phyloP scores from a whole-genome alignment of 2,888 invertebrate species.

The Allolobophora icterica region DNA sequence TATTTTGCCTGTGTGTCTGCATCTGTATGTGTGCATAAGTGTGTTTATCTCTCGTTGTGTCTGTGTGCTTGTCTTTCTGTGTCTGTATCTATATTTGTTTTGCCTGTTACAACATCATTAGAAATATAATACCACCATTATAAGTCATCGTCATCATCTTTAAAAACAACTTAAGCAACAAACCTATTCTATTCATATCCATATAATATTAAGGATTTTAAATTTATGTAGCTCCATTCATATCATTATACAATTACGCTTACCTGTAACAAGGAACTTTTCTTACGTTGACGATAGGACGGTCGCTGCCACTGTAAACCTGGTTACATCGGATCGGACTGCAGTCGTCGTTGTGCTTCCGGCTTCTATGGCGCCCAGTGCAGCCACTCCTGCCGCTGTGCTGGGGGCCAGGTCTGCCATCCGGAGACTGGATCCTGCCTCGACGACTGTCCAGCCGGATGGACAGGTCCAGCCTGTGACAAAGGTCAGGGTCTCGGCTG shows the following conservation, averaged over 20 bases:
- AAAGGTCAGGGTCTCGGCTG: conserved; percentile 52
- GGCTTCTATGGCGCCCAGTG: conserved; percentile 60
- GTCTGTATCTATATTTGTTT: too few relatives aligned
- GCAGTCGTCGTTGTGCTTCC: conserved; percentile 60
- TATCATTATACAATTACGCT: background rate
- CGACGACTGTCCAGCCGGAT: conserved; percentile 60
- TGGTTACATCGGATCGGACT: conserved; percentile 65
- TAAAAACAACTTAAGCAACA: background rate
- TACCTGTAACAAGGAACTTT: too few relatives aligned
- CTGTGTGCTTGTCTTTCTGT: too few relatives aligned
- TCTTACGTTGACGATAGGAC: conserved; percentile 65
- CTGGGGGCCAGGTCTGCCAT: conserved; percentile 56
- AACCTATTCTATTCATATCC: background rate
- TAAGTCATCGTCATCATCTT: background rate
- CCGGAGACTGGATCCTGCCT: conserved; percentile 60
- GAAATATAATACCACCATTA: background rate
- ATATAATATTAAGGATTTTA: background rate
- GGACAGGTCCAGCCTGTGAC: conserved; percentile 60
- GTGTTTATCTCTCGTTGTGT: too few relatives aligned
- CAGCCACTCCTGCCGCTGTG: conserved; percentile 56
- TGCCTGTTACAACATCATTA: background rate
- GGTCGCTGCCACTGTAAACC: conserved; percentile 76
- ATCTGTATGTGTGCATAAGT: too few relatives aligned
- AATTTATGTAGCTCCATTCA: background rate
- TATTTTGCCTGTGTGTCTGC: too few relatives aligned